Evolutionary conservation across 2,113 vertebrate genomes (phyloP).

Genomic region (Archocentrus centrarchus): DNA sequence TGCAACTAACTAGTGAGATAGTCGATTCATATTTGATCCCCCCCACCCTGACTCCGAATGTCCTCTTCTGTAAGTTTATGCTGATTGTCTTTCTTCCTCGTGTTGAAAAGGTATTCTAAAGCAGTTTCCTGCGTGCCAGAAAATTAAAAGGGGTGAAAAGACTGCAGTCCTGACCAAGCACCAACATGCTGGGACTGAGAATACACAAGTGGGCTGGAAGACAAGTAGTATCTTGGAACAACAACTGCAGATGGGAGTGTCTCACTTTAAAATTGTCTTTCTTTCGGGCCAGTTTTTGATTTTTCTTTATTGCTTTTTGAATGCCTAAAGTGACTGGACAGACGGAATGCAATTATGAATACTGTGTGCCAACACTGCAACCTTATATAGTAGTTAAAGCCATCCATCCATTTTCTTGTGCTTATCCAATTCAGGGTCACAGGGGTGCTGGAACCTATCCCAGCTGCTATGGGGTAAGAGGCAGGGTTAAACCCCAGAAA

Average conservation of each 20-base stretch:
- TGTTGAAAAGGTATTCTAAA: not conserved
- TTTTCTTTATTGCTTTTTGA: not conserved
- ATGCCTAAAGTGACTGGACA: too few species aligned
- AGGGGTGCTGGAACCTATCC: too few species aligned
- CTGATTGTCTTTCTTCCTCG: not conserved
- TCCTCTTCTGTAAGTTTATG: not conserved
- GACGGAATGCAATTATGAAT: not conserved
- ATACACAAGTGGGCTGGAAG: not conserved
- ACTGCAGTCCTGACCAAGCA: not conserved
- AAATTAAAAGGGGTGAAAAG: not conserved
- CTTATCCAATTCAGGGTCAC: too few species aligned
- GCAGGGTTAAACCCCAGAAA: too few species aligned
- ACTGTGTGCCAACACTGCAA: not conserved
- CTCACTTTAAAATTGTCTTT: not conserved
- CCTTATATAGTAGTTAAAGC: not conserved
- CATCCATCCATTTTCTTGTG: too few species aligned
- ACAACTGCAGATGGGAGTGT: not conserved
- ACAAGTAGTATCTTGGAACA: not conserved
- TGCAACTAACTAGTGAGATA: too few species aligned
- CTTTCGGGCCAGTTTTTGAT: not conserved
- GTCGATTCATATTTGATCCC: too few species aligned
- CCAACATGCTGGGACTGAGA: not conserved
- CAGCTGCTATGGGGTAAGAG: too few species aligned
- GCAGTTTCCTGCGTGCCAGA: not conserved
- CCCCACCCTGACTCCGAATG: not conserved